Evolutionary conservation across 2,888 invertebrate genomes (phyloP), one percentile per base, ranked within the genome.

Genomic region (Habroteleia sp.): DNA sequence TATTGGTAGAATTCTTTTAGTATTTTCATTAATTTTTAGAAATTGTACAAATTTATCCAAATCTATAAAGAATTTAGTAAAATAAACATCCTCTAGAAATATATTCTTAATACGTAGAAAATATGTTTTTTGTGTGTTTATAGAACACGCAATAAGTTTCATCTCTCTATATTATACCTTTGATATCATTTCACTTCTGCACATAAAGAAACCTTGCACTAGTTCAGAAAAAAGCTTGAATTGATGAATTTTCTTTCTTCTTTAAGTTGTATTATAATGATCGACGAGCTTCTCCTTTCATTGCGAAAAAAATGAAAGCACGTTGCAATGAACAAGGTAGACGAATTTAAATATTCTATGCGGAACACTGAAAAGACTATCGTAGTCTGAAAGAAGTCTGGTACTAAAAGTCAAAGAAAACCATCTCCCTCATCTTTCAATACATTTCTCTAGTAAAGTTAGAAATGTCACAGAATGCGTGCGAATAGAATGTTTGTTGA

Each of bases 331-430:
- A 11, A 39, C 11, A 17, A 14, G 10, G 17, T 46, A 65, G 52
- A 65, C 65, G 44, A 52, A 65, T 65, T 65, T 44, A 52, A 52
- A 54, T 65, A 54, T 54, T 54, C 54, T 65, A 65, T 65, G 65
- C 65, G 44, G 37, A 46, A 44, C 42, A 44, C 44, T 65, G 65
- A 65, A 54, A 54, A 54, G 54, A 65, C 52, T 46, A 27, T 44
- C 52, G 37, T 20, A 35, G 42, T 27, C 14, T 50, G 63, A 50
- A 48, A 50, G 63, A 33, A 63, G 41, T 25, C 50, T 31, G 6
- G 10, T 23, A 23, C 50, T 41, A 44, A 44, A 52, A 52, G 52
- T 65, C 52, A 50, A 52, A 52, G 65, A 52, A 65, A 52, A 52
- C 41, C 33, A 33, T 63, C 35, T 65, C 52, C 35, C 52, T 52